Base-by-base conservation (phyloP, 2,113 vertebrate species). In the Hypanus sabinus region DNA sequence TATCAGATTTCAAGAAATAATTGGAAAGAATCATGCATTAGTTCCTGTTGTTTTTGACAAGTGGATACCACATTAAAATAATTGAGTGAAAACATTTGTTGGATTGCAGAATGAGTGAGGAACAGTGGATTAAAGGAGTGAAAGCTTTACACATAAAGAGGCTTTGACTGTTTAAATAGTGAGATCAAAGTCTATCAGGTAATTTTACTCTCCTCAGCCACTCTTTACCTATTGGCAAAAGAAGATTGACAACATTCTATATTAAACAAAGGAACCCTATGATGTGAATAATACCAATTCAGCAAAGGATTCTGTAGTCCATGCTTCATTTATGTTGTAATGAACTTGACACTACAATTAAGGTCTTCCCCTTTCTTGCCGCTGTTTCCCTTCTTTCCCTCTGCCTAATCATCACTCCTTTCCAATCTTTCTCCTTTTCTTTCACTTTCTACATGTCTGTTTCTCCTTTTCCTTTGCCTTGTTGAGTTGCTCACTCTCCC, bases 381-480 rank as follows among this genome's bases (percentile, higher is more conserved):
- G 33, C 38, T 46, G 11, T 73, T 5, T 46, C 62, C 36, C 71
- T n/a, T 16, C 65, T 91, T 38, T 92, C 91, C 73, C 70, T 93
- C 33, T 91, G 14, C 36, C 65, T 12, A 0, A 36, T 24, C 73
- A 22, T 73, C 24, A 33, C 38, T 75, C n/a, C 68, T 71, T 93
- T 27, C 33, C 91, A 11, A 22, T 27, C 90, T 93, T 65, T 70
- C 88, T 91, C 94, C 71, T 38, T 93, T 94, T 87, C 94, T 95
- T 85, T 93, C 94, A 95, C 80, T 0, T 73, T 93, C 95, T 94
- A 95, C 11, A 70, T 27, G 18, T 38, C 33, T 76, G 38, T 95
- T 57, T 94, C 95, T 95, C 95, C 81, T 95, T 94, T 94, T 94
- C 95, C 96, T 95, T 96, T 93, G 83, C 94, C 75, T 90, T 90